Evolutionary conservation across 2,797 vertebrate species (phyloP), one percentile per base, ranked within the genome.

Genomic region (Xiphophorus birchmanni): DNA sequence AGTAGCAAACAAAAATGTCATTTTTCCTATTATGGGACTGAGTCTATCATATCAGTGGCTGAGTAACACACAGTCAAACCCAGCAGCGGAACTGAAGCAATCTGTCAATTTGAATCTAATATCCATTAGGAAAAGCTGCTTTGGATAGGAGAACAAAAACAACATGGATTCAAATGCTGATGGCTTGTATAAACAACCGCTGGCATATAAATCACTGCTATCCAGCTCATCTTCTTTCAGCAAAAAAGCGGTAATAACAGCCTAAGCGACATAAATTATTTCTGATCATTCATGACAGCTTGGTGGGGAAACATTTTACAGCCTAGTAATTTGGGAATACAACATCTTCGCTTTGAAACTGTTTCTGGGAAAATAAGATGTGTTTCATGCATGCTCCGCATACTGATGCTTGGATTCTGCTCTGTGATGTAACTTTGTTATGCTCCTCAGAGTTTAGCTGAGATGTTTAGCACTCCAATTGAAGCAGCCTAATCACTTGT

Each of bases 401-500:
- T 76, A 84, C 87, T 75, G n/a, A 73, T 26, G 58, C 82, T 85
- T 85, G 81, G 80, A 80, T 74, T 88, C 79, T 88, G 83, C 78
- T 88, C 82, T 75, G 72, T 86, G 83, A 81, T 84, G 83, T 77
- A 86, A 92, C 83, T 71, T 76, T 88, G 81, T 85, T 86, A 11
- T 84, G 84, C 56, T 83, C 80, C 86, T 86, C 69, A 44, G 87
- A 90, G 87, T 47, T 69, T 79, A 75, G 86, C 84, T 82, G 80
- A 87, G 85, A 88, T 92, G 85, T 90, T 93, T 83, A 81, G 82
- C 29, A 56, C 80, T 89, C 63, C 4, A 60, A 80, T 79, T 63
- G 56, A 84, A 88, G 87, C 77, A 79, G 86, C 65, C 71, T 88
- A 91, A 94, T 89, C 84, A 84, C 87, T 72, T 54, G 37, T 84